phyloP scores from a whole-genome alignment of 2,888 invertebrate genomes.

The Antitype chi region DNA sequence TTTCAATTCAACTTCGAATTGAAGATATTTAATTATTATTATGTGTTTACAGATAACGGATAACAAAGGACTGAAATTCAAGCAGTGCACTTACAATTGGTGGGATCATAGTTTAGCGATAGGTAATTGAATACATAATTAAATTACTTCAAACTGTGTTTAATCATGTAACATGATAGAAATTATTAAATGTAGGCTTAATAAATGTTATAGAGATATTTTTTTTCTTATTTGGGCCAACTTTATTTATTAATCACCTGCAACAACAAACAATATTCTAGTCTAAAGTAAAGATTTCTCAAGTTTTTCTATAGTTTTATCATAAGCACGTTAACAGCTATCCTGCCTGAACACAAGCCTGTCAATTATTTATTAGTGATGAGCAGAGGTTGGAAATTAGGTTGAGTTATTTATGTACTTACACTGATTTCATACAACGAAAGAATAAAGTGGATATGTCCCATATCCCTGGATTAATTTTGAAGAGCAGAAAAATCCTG shows the following conservation, averaged over 20 bases:
- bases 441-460: no score
- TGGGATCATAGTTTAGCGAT: conserved; percentile 98
- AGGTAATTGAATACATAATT: conserved; percentile 87
- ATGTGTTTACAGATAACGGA: conserved; percentile 92
- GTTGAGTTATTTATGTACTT: no score
- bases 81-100: conserved; percentile 97
- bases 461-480: no score
- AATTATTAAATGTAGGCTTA: no score
- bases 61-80: conserved; percentile 94
- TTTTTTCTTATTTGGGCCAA: no score
- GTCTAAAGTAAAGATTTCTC: neutral
- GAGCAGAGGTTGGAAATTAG: no score
- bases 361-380: neutral
- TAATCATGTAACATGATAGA: neutral
- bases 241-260: no score
- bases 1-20: no score
- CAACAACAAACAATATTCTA: no score
- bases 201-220: no score
- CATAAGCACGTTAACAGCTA: neutral
- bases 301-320: neutral
- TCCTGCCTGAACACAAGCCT: neutral
- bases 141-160: neutral
- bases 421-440: no score
- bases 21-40: neutral
- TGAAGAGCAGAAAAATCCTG: no score